Base-by-base conservation (phyloP, 2,113 vertebrate species). In the Ictalurus furcatus region DNA sequence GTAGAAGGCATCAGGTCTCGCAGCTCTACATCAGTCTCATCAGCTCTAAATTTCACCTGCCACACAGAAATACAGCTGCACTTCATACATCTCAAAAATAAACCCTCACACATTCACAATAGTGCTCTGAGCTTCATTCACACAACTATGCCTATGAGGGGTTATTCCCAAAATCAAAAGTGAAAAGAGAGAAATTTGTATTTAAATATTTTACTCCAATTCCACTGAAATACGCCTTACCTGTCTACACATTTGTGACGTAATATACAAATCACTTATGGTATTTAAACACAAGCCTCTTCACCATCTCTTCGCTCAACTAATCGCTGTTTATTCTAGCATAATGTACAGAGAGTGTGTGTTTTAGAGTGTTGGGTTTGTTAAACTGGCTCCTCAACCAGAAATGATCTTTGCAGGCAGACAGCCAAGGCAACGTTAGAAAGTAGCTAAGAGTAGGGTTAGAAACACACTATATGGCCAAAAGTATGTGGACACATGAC, bases 1-100 rank as follows among this genome's bases (percentile, higher is more conserved):
- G 96, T 97, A 65, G 93, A 95, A 0, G 97, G 97, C 0, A 95
- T 94, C 89, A 99, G 93, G 28, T 94, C 95, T 0, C 90, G 86
- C 92, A 99, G 94, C 90, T 97, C 94, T 80, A 97, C 95, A 88
- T 96, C 95, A 0, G 97, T 96, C 91, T 94, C 93, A 2, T 94
- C 94, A 5, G 94, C 92, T 21, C 93, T 89, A 76, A 98, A 97
- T 84, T 95, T 97, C 92, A 97, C 95, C 98, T 99, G 93, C 12
- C 65, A 67, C 56, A 89, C 25, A 84, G 28, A 87, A 16, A 56
- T 69, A 82, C 56, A 48, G 25, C 25, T 65, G 12, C 12, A 65
- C 23, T 63, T 71, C 21, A 40, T 28, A 76, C 13, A 21, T 4
- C 21, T 48, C 19, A 76, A 25, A 25, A 44, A 23, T 44, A 74